Evolutionary conservation across 2,797 vertebrate species (phyloP).

Genomic region (Hephaestus fuliginosus): DNA sequence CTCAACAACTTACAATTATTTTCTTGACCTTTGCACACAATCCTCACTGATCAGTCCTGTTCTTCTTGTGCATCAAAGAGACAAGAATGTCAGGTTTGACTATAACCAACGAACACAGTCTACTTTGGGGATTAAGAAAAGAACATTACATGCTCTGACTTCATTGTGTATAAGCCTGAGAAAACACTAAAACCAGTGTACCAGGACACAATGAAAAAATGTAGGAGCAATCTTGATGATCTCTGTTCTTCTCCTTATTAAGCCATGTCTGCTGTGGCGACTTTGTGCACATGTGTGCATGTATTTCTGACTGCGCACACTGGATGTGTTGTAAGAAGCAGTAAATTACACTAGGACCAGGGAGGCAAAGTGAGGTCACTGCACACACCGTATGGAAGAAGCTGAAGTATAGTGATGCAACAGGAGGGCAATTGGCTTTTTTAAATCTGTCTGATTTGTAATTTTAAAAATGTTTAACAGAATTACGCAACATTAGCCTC

Average conservation of each 20-base stretch:
- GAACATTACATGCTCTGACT: constrained; percentile 56
- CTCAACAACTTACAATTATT: constrained; percentile 31
- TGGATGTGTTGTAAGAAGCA: constrained; percentile 39
- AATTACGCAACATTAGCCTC: background rate
- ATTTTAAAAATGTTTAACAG: too few species aligned
- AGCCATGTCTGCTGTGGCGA: constrained; percentile 47
- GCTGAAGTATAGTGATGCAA: background rate
- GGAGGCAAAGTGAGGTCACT: background rate
- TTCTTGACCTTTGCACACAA: constrained; percentile 48
- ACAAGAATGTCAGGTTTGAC: constrained; percentile 48
- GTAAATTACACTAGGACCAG: constrained; percentile 11
- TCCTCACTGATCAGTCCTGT: constrained; percentile 30
- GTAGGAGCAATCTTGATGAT: background rate
- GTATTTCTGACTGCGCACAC: constrained; percentile 6
- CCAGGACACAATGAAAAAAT: constrained; percentile 13
- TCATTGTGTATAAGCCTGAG: constrained; percentile 48
- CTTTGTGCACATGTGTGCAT: constrained; percentile 25
- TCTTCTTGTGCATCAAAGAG: constrained; percentile 52
- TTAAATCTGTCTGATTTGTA: background rate
- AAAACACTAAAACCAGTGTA: constrained; percentile 52
- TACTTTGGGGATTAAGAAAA: constrained; percentile 59
- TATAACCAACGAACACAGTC: constrained; percentile 41
- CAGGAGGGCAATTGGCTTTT: background rate
- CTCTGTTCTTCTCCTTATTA: constrained; percentile 68
- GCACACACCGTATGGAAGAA: background rate